phyloP scores from a whole-genome alignment of 2,888 invertebrate species.

The Nomada hirtipes region DNA sequence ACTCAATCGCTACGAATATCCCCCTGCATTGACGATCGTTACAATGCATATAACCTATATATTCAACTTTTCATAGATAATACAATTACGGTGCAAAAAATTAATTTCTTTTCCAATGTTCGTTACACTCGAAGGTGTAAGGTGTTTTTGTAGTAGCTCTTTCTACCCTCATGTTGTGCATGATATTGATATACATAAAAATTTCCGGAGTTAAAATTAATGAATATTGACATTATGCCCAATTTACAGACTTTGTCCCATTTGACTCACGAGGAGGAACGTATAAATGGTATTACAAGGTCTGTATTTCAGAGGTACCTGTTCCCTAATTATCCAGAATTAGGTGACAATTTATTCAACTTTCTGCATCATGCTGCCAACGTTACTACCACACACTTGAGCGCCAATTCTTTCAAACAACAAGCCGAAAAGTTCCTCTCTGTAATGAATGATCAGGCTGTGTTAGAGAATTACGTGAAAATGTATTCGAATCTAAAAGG shows the following conservation, averaged over 20 bases:
- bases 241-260: slow-evolving; percentile 88
- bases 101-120: no score
- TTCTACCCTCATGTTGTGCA: no score
- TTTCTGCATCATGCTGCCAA: slow-evolving; percentile 87
- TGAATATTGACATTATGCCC: not conserved
- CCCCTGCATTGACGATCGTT: not conserved
- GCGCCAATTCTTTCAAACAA: slow-evolving; percentile 88
- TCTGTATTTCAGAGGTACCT: slow-evolving; percentile 90
- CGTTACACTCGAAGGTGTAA: no score
- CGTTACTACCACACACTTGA: slow-evolving; percentile 87
- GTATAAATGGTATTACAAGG: slow-evolving; percentile 89
- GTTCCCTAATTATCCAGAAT: slow-evolving; percentile 91
- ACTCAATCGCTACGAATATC: not conserved
- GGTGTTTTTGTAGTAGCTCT: no score
- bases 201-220: not conserved
- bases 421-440: slow-evolving; percentile 89
- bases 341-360: slow-evolving; percentile 89
- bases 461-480: slow-evolving; percentile 90
- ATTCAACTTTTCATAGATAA: slow-evolving; percentile 22
- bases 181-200: no score
- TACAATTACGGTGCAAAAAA: slow-evolving; percentile 3
- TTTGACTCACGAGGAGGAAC: slow-evolving; percentile 89
- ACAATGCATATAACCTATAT: slow-evolving; percentile 17
- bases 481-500: slow-evolving; percentile 85
- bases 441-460: slow-evolving; percentile 85